Percentiles rank a stretch among this genome's conserved stretches.
Evolutionary conservation across 2,888 invertebrate species (phyloP).

Genomic region (Mamestra brassicae): DNA sequence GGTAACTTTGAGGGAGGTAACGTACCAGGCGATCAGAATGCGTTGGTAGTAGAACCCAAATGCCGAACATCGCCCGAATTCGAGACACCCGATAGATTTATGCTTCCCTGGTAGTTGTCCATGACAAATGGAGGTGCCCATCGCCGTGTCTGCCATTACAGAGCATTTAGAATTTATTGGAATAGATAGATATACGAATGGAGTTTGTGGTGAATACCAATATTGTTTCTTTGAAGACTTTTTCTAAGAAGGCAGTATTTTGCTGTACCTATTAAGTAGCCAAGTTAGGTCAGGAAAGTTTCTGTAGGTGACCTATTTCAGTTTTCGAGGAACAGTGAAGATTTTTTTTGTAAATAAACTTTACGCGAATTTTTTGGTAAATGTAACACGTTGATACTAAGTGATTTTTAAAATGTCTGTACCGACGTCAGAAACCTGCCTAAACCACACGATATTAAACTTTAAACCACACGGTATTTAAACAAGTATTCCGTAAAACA

Average conservation of each 20-base stretch:
- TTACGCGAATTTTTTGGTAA: too few species aligned
- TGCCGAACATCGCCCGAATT: constrained; percentile 43
- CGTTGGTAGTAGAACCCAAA: constrained; percentile 40
- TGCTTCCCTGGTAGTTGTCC: constrained; percentile 49
- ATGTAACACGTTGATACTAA: not conserved
- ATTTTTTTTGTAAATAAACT: not conserved
- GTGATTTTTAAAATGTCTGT: not conserved
- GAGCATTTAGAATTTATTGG: constrained; percentile 54
- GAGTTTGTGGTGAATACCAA: constrained; percentile 35
- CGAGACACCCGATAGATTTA: constrained; percentile 59
- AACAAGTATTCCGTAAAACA: not conserved
- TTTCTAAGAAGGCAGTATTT: not conserved
- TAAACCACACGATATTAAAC: not conserved
- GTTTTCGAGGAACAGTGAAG: not conserved
- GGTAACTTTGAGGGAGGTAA: constrained; percentile 24
- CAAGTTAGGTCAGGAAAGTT: not conserved
- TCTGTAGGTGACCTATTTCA: not conserved
- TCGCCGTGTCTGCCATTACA: constrained; percentile 41
- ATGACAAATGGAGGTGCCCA: constrained; percentile 60
- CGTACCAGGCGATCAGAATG: constrained; percentile 41
- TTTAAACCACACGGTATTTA: not conserved
- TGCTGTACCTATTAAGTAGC: too few species aligned
- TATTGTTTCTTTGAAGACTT: constrained; percentile 3
- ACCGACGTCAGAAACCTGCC: not conserved
- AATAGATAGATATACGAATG: constrained; percentile 32